Base-by-base conservation (phyloP, 2,888 invertebrate genomes). In the Dermolepida albohirtum region DNA sequence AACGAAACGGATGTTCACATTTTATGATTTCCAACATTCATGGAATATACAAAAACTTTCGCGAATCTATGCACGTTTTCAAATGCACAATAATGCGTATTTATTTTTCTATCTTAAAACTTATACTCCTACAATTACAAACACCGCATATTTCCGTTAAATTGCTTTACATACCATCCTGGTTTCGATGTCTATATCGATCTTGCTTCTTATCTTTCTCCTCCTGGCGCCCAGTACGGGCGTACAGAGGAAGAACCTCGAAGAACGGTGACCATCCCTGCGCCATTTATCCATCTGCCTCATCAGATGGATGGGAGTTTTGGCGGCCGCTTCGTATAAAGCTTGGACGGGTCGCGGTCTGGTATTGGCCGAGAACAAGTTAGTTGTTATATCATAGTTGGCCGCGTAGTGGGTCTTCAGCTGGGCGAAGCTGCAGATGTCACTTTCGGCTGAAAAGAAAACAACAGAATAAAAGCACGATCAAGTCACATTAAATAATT, bases 121-220 rank as follows among this genome's bases (percentile, higher is more conserved):
- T 34, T 34, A 34, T 10, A 5, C 34, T 34, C 34, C 6, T 7
- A 34, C 34, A 34, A 6, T 5, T 29, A 29, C 34, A 34, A 34
- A 7, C 2, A 34, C 6, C 2, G 6, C 34, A 10, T 8, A 5
- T 10, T 34, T 6, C 1, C 6, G 2, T 34, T 10, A 34, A 34
- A 34, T 34, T 34, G 2, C 2, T 67, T 54, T 71, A 89, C 93
- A 91, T 85, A 95, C 95, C 87, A 94, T 88, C 85, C 91, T 88
- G 70, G 94, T 94, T 85, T 95, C 95, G 79, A 95, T 95, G 82
- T 95, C 95, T 75, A 93, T 90, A 81, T 92, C 89, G 72, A 91
- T 86, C 80, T 87, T 89, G 78, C 88, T 89, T 78, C 88, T 87
- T 77, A 92, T 87, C 77, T 87, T 89, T 79, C 88, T 86, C 78